Conservation (phyloP, 2,888 invertebrate species). For the Ophion ventricosus region DNA sequence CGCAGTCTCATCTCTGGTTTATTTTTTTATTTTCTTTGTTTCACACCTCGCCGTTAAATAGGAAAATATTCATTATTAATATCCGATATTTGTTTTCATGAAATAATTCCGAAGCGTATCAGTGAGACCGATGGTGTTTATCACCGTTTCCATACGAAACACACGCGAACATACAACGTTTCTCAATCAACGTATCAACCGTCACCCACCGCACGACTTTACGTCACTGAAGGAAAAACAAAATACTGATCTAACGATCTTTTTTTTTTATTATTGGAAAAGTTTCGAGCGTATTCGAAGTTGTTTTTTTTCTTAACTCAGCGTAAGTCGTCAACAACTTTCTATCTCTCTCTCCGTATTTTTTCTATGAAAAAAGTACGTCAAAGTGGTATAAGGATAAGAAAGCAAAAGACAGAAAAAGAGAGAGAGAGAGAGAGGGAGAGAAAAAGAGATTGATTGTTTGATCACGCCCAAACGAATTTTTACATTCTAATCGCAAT, state of each 20-base stretch:
- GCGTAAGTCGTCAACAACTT: constrained; percentile 24
- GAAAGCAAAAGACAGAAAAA: not conserved
- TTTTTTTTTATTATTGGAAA: constrained; percentile 43
- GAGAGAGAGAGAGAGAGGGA: constrained; percentile 20
- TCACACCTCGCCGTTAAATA: constrained; percentile 49
- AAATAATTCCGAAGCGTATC: constrained; percentile 40
- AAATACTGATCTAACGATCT: constrained; percentile 46
- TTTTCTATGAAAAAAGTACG: constrained; percentile 45
- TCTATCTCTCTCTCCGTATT: constrained; percentile 46
- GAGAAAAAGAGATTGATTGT: constrained; percentile 16
- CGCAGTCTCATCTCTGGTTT: constrained; percentile 39
- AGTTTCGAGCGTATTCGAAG: constrained; percentile 27
- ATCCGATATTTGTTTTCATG: constrained; percentile 35
- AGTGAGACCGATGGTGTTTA: constrained; percentile 10
- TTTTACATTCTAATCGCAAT: constrained; percentile 73
- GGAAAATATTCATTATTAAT: constrained; percentile 42
- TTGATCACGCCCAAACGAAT: constrained; percentile 70
- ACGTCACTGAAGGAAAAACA: constrained; percentile 45
- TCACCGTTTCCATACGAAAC: constrained; percentile 2
- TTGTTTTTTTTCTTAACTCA: constrained; percentile 28
- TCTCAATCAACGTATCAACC: constrained; percentile 50
- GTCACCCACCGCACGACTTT: constrained; percentile 67
- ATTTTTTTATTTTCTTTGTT: constrained; percentile 40
- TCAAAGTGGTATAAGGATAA: not conserved
- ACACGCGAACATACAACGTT: constrained; percentile 21